phyloP scores from a whole-genome alignment of 1,140 invertebrate species.

The Stenopsyche tienmushanensis region DNA sequence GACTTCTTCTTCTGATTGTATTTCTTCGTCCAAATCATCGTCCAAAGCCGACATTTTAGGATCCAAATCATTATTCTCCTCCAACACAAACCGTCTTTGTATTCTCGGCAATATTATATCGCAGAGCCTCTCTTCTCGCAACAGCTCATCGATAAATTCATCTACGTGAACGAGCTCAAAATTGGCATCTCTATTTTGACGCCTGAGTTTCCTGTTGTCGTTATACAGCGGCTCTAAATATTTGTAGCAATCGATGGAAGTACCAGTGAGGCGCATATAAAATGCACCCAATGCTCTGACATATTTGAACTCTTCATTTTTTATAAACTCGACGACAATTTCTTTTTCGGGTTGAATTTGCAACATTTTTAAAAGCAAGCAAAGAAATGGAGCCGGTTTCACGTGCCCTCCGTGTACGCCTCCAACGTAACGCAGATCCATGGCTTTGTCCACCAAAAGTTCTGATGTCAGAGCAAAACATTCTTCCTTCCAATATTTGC shows the following conservation, averaged over 20 bases:
- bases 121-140: slow-evolving; percentile 90
- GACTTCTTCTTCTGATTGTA: slow-evolving; percentile 78
- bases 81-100: slow-evolving; percentile 88
- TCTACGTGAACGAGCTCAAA: slow-evolving; percentile 96
- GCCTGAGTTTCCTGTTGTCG: slow-evolving; percentile 92
- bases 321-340: slow-evolving; percentile 98
- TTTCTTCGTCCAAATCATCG: slow-evolving; percentile 88
- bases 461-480: slow-evolving; percentile 98
- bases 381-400: slow-evolving; percentile 97
- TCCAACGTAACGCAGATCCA: slow-evolving; percentile 91
- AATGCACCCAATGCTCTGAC: slow-evolving; percentile 94
- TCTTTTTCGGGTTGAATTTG: slow-evolving; percentile 99
- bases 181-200: slow-evolving; percentile 83
- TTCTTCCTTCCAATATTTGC: slow-evolving; percentile 99
- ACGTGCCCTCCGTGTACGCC: slow-evolving; percentile 98
- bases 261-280: slow-evolving; percentile 93
- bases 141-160: slow-evolving; percentile 94
- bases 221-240: slow-evolving; percentile 98
- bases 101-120: slow-evolving; percentile 96
- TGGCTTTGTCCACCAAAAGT: slow-evolving; percentile 96
- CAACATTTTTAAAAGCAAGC: slow-evolving; percentile 96
- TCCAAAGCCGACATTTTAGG: slow-evolving; percentile 90
- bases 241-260: slow-evolving; percentile 95
- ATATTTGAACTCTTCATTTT: slow-evolving; percentile 99
- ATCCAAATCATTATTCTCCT: slow-evolving; percentile 93